Evolutionary conservation across 2,888 invertebrate genomes (phyloP), one percentile per base, ranked within the genome.

Genomic region (Lasiommata megera): DNA sequence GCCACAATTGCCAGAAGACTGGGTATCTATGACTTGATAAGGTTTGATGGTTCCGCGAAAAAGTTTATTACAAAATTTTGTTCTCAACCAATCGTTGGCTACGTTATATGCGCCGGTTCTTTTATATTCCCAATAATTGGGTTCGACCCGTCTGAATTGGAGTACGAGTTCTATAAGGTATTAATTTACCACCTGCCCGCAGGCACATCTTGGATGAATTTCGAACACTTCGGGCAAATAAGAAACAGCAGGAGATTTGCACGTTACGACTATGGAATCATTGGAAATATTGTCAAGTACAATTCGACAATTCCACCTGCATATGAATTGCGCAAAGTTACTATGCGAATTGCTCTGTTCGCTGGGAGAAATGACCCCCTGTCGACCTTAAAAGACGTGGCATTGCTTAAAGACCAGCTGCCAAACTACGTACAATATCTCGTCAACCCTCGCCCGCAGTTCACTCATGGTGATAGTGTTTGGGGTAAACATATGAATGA

Each of bases 151-250:
- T 54, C 58, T 0, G 69, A 74, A 12, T 63, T 80, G 1, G 77
- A 77, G 11, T 66, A 61, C 0, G 61, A 62, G 0, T 81, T 78
- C 48, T 61, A 68, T 2, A 58, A 65, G 0, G 36, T 65, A 0
- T 54, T 76, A 0, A 3, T 73, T 0, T 69, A 67, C 0, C 77
- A 80, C 46, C 75, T 68, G 28, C 80, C 82, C 0, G 70, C 74
- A 0, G 77, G 79, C 0, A 72, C 71, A 0, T 80, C 81, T 0
- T 63, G 67, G n/a, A 80, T 70, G 62, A 76, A 73, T 40, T 41
- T 80, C 9, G 52, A 69, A 1, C 82, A 84, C 58, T 71, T 67
- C 16, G 47, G 61, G 2, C 80, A 82, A 57, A 64, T 78, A 7
- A 7, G n/a, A 8, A 23, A 40, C 1, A 63, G 65, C 0, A 67